phyloP scores from a whole-genome alignment of 1,140 invertebrate genomes.

The Copidosoma floridanum region DNA sequence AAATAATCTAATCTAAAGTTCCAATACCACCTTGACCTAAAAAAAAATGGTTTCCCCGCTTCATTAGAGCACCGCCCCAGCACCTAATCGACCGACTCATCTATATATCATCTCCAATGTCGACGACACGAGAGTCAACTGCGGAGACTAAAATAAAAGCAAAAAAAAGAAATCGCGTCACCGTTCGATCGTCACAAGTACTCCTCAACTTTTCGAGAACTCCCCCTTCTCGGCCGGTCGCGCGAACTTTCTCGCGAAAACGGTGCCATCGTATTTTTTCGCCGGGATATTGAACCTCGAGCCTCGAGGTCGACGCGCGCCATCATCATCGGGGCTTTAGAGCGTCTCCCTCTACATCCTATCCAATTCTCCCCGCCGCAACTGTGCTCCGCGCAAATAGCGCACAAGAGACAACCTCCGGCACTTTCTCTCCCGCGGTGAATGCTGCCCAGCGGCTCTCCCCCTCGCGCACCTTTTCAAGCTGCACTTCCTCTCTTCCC shows the following conservation, averaged over 20 bases:
- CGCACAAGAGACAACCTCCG: too few species aligned
- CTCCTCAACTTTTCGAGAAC: neutral
- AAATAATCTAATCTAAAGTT: too few species aligned
- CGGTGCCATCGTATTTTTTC: neutral
- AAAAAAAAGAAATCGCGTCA: neutral
- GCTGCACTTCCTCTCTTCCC: neutral
- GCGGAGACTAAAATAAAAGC: too few species aligned
- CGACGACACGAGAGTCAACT: too few species aligned
- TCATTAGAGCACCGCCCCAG: too few species aligned
- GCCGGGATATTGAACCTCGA: slow-evolving; percentile 40
- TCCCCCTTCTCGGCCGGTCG: too few species aligned
- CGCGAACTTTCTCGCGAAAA: slow-evolving; percentile 9
- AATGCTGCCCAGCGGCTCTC: neutral
- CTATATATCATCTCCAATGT: too few species aligned
- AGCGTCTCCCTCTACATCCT: slow-evolving; percentile 44
- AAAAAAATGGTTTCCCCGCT: too few species aligned
- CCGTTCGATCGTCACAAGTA: neutral
- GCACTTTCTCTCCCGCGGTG: slow-evolving; percentile 41
- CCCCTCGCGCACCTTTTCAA: neutral
- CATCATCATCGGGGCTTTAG: slow-evolving; percentile 41
- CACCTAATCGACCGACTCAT: too few species aligned
- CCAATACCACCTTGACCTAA: too few species aligned
- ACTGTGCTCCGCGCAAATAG: too few species aligned
- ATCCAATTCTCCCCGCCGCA: slow-evolving; percentile 37
- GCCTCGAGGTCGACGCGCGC: slow-evolving; percentile 45